Conservation (phyloP, 2,888 invertebrate genomes). For the Ernsta delagoae region DNA sequence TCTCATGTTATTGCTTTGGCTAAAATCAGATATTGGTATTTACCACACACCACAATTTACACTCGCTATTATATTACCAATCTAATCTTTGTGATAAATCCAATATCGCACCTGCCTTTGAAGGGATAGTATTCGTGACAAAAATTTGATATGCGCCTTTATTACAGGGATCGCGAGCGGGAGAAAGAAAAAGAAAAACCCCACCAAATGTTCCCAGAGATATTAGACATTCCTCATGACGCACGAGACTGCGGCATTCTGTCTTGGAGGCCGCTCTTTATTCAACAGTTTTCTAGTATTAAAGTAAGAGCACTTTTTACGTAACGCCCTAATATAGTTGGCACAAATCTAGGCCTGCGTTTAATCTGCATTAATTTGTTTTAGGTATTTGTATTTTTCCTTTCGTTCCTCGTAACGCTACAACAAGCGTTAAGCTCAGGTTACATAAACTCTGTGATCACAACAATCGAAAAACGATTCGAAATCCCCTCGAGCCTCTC, state of each 20-base stretch:
- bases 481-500: constrained; percentile 97
- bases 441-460: constrained; percentile 97
- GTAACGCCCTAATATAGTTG: constrained; percentile 17
- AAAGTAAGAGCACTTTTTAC: constrained; percentile 83
- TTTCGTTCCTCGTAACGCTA: constrained; percentile 95
- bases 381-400: constrained; percentile 94
- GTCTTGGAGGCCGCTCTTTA: constrained; percentile 92
- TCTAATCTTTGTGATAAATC: neutral
- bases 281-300: constrained; percentile 95
- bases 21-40: too few species aligned
- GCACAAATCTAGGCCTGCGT: neutral
- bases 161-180: constrained; percentile 74
- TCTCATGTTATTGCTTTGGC: too few species aligned
- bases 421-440: constrained; percentile 96
- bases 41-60: too few species aligned
- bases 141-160: constrained; percentile 18
- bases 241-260: constrained; percentile 95
- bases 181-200: constrained; percentile 86
- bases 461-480: constrained; percentile 94
- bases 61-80: neutral
- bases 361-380: constrained; percentile 73
- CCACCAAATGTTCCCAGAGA: constrained; percentile 84
- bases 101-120: neutral
- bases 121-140: neutral
- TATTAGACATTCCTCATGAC: constrained; percentile 88